Percentiles rank a stretch among this genome's conserved stretches.
Conservation (phyloP, 2,888 invertebrate genomes). For the Protula sp. region DNA sequence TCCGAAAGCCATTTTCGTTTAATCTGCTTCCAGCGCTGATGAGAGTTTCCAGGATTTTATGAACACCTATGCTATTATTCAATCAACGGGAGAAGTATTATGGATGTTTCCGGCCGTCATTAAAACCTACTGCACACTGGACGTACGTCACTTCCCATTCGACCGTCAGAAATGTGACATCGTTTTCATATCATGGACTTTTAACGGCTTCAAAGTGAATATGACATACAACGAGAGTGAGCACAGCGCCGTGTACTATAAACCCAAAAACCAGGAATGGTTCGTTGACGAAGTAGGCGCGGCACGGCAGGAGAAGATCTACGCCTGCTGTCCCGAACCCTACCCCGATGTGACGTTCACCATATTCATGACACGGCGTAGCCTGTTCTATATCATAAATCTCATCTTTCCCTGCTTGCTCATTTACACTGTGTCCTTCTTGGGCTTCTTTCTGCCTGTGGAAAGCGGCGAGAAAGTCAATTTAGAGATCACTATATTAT, state of each 20-base stretch:
- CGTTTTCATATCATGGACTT: conserved; percentile 58
- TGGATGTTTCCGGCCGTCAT: conserved; percentile 57
- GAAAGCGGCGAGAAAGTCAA: conserved; percentile 28
- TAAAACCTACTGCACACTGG: conserved; percentile 55
- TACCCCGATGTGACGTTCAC: conserved; percentile 40
- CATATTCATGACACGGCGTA: conserved; percentile 26
- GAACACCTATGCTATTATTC: conserved; percentile 55
- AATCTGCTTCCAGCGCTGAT: conserved; percentile 30
- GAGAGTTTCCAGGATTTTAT: conserved; percentile 31
- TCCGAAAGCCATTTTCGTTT: too few species aligned
- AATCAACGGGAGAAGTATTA: conserved; percentile 55
- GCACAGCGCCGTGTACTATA: conserved; percentile 57
- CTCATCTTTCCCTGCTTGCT: conserved; percentile 27
- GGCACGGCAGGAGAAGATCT: conserved; percentile 54
- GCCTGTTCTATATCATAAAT: conserved; percentile 24
- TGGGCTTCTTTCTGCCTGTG: conserved; percentile 28
- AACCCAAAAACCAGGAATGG: conserved; percentile 70
- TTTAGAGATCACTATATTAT: conserved; percentile 27
- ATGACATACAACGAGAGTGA: conserved; percentile 23
- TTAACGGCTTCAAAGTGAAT: conserved; percentile 54
- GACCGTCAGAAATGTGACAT: conserved; percentile 54
- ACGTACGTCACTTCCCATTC: conserved; percentile 57
- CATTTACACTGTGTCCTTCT: conserved; percentile 27
- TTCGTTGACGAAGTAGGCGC: conserved; percentile 28
- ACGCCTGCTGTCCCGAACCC: conserved; percentile 40